phyloP scores from a whole-genome alignment of 2,113 vertebrate species.

The Coregonus clupeaformis region DNA sequence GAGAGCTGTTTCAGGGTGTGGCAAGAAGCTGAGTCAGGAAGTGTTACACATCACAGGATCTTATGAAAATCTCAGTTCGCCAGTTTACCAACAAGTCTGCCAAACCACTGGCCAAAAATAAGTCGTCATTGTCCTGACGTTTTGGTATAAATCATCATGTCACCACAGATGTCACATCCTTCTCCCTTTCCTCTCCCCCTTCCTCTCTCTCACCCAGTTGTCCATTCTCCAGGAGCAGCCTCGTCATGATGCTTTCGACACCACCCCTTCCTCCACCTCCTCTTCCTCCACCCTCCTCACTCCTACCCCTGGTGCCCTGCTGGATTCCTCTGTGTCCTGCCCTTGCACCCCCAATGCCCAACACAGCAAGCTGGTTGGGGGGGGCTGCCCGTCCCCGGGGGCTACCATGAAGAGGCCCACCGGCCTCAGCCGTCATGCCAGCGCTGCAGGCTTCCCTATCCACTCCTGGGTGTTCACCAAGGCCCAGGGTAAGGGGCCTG shows the following conservation, averaged over 20 bases:
- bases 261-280: background rate
- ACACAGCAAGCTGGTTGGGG: conserved; percentile 56
- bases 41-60: conserved; percentile 65
- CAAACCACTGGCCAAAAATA: background rate
- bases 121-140: background rate
- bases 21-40: conserved; percentile 57
- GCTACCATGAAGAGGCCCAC: conserved; percentile 86
- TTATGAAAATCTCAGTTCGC: conserved; percentile 64
- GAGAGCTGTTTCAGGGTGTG: background rate
- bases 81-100: conserved; percentile 43
- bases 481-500: conserved; percentile 72
- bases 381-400: conserved; percentile 67
- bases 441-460: conserved; percentile 83
- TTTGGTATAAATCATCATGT: background rate
- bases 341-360: conserved; percentile 60
- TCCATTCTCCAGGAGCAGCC: conserved; percentile 81
- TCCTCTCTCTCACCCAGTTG: conserved; percentile 41
- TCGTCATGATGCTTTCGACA: conserved; percentile 77
- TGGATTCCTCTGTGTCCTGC: conserved; percentile 53
- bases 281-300: conserved; percentile 27
- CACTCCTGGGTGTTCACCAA: conserved; percentile 79
- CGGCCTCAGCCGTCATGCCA: conserved; percentile 89
- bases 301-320: background rate
- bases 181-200: background rate
- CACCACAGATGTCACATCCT: background rate